A percentile compares a stretch with the other conserved stretches of the same genome.
phyloP scores from a whole-genome alignment of 2,797 vertebrate genomes.

The Hipposideros larvatus region DNA sequence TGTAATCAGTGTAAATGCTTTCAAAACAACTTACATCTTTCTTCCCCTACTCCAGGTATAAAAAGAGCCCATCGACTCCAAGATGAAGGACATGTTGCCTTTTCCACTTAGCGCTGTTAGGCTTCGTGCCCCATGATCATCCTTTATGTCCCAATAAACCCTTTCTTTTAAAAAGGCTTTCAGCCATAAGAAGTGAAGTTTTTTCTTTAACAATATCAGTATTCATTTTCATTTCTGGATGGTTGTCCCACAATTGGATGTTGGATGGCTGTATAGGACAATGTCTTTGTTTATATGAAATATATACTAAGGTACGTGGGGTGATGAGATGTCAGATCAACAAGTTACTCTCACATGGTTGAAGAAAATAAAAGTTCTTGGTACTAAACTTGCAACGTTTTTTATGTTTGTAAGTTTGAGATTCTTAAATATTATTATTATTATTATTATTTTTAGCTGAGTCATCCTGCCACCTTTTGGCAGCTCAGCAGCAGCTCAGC shows the following conservation, averaged over 20 bases:
- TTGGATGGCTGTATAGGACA: not conserved
- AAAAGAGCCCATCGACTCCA: not conserved
- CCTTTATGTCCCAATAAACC: no score
- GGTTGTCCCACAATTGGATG: not conserved
- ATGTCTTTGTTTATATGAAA: not conserved
- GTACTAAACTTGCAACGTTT: not conserved
- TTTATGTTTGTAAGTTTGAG: not conserved
- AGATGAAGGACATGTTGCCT: not conserved
- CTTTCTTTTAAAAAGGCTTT: no score
- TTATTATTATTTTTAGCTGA: no score
- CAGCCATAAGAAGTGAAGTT: not conserved
- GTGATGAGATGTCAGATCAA: not conserved
- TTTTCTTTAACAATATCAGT: not conserved
- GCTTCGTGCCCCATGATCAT: no score
- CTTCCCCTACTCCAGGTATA: not conserved
- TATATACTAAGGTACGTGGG: not conserved
- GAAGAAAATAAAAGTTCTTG: slow-evolving; percentile 4
- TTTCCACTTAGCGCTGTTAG: not conserved
- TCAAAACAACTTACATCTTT: not conserved
- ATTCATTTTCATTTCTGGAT: not conserved
- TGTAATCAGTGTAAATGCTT: not conserved
- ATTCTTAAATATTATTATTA: not conserved
- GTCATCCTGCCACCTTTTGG: no score
- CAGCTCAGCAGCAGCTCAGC: no score
- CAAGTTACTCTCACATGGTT: not conserved